Conservation (phyloP, 2,888 invertebrate genomes). For the Caenorhabditis uteleia region DNA sequence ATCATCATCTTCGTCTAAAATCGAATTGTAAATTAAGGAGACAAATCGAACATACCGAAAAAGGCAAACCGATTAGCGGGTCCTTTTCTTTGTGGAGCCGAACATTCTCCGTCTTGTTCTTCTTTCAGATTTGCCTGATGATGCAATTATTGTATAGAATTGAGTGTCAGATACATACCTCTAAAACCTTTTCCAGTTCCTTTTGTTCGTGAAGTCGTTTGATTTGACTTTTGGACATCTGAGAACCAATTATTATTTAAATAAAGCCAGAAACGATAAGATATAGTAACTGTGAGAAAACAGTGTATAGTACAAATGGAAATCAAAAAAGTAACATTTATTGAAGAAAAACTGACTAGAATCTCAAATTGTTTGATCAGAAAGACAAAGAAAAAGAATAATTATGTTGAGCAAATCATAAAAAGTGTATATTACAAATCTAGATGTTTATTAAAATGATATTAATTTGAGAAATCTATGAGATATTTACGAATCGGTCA, state of each 20-base stretch:
- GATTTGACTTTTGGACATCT: constrained; percentile 60
- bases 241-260: too few relatives aligned
- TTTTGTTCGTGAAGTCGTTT: constrained; percentile 46
- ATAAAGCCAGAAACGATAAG: too few relatives aligned
- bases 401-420: not conserved
- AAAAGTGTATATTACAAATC: not conserved
- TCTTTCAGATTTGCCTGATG: constrained; percentile 7
- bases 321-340: too few relatives aligned
- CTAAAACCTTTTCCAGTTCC: constrained; percentile 30
- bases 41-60: constrained; percentile 9
- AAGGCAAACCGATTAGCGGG: constrained; percentile 41
- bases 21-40: not conserved
- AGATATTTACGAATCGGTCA: constrained; percentile 21
- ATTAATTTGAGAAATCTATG: not conserved
- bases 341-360: constrained; percentile 1
- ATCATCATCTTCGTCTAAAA: constrained; percentile 14
- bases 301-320: not conserved
- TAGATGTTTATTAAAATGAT: not conserved
- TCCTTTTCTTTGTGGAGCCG: constrained; percentile 18
- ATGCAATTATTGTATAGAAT: not conserved
- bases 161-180: constrained; percentile 1
- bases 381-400: constrained; percentile 3
- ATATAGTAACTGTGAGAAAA: not conserved
- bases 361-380: not conserved
- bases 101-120: constrained; percentile 29